phyloP scores from a whole-genome alignment of 2,797 vertebrate genomes.

The Macrochelys suwanniensis region DNA sequence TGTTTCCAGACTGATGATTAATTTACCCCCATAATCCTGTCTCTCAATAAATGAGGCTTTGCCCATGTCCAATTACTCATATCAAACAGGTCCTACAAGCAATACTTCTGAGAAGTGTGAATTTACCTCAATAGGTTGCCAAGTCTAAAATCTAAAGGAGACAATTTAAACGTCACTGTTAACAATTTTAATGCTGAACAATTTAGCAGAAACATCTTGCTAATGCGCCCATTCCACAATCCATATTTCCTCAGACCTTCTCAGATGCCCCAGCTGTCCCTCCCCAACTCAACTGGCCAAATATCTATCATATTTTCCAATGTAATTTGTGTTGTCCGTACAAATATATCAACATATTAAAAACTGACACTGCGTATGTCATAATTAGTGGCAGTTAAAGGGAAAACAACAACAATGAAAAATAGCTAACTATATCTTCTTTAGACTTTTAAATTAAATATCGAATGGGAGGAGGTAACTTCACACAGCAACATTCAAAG shows the following conservation, averaged over 20 bases:
- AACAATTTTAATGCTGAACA: neutral
- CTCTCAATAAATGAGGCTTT: too few relatives aligned
- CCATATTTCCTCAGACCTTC: accelerated
- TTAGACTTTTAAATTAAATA: neutral
- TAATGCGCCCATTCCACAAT: neutral
- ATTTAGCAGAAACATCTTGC: neutral
- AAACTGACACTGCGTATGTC: neutral
- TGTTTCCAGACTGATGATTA: too few relatives aligned
- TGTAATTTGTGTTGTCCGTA: neutral
- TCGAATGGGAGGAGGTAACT: neutral
- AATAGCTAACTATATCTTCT: neutral
- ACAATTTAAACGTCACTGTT: accelerated
- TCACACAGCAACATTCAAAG: neutral
- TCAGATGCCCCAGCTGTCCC: accelerated
- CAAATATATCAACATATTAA: neutral
- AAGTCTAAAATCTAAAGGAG: neutral
- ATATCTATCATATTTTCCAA: neutral
- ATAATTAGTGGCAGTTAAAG: neutral
- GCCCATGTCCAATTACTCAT: neutral
- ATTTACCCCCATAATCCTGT: too few relatives aligned
- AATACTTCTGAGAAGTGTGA: neutral
- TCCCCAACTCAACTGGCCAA: neutral
- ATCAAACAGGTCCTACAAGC: neutral
- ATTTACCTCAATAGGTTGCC: neutral
- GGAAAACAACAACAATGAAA: neutral